Evolutionary conservation across 2,797 vertebrate species (phyloP), one percentile per base, ranked within the genome.

Genomic region (Pantherophis vulpinus): DNA sequence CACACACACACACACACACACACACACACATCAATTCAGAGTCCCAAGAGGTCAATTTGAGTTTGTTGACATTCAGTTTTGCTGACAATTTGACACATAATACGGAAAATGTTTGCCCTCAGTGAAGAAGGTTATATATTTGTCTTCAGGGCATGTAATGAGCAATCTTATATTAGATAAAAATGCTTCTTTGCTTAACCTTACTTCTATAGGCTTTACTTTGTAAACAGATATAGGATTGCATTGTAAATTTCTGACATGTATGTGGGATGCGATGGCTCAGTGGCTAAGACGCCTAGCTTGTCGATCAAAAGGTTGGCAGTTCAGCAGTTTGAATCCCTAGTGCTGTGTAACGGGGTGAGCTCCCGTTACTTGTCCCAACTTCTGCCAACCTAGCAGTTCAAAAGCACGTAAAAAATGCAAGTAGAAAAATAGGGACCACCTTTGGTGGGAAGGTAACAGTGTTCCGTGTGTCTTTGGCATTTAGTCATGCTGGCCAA

Each of bases 31-130:
- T 1, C n/a, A 27, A 16, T 13, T 56, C 14, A 11, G 14, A 83
- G 55, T 55, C 42, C 58, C 93, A 20, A 51, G 66, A 42, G 70
- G 90, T 90, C 93, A 93, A 87, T 89, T n/a, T 4, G 5, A 90
- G 29, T 86, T 86, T 86, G 42, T 87, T 93, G 93, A 91, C 86
- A 95, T 88, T 93, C 90, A 87, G 90, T 91, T 88, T 63, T 79
- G 88, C 54, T 55, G 91, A 27, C 4, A 8, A 32, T 23, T 2
- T 79, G 54, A 66, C 27, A 16, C 74, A 56, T 18, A 37, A 42
- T 29, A 1, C n/a, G 54, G 20, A 74, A 89, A 59, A 12, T 23
- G 23, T 47, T 87, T 12, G 70, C 29, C 29, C 63, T 91, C 23
- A 20, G 51, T 60, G 3, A 16, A 70, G 37, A 89, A 61, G 20